phyloP scores from a whole-genome alignment of 2,797 vertebrate genomes.

The Sorex maritimensis region DNA sequence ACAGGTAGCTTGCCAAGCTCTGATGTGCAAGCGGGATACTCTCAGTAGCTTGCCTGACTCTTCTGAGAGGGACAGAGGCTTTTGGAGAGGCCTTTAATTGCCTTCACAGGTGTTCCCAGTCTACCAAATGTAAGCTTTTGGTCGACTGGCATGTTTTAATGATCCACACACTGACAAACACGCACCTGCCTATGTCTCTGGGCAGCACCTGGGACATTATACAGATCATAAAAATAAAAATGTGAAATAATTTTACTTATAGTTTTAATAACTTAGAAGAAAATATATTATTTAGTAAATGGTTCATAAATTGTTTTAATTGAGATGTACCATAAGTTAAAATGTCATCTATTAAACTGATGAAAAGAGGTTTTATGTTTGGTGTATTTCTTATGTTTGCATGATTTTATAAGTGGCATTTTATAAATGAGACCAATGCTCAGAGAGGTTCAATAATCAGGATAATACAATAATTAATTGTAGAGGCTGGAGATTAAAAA shows the following conservation, averaged over 20 bases:
- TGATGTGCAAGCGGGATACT: too few species aligned
- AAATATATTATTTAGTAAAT: not conserved
- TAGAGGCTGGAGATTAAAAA: not conserved
- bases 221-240: not conserved
- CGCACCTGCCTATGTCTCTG: too few species aligned
- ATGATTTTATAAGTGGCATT: not conserved
- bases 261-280: not conserved
- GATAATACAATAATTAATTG: not conserved
- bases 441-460: not conserved
- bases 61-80: too few species aligned
- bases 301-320: not conserved
- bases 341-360: not conserved
- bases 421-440: not conserved
- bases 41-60: too few species aligned
- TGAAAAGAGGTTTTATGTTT: not conserved
- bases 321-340: not conserved
- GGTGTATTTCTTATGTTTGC: not conserved
- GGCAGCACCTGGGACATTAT: not conserved
- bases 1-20: too few species aligned
- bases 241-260: not conserved
- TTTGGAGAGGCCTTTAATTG: too few species aligned
- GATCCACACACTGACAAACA: too few species aligned
- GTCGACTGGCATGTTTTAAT: too few species aligned
- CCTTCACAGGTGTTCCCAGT: too few species aligned
- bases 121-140: too few species aligned